phyloP scores from a whole-genome alignment of 2,113 vertebrate species.

The Toxostoma redivivum region DNA sequence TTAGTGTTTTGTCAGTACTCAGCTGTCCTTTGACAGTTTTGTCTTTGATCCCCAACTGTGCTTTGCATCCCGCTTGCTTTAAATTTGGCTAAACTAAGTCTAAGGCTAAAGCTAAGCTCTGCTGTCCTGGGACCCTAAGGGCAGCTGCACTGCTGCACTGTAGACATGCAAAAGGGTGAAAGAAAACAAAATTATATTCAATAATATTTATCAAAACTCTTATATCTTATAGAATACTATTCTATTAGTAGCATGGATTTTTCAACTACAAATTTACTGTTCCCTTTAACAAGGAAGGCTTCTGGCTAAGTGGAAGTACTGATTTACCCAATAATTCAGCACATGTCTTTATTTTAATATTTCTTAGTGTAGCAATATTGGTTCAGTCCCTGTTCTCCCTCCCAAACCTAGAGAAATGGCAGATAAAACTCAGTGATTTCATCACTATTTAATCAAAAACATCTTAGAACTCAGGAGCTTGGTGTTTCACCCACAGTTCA shows the following conservation, averaged over 20 bases:
- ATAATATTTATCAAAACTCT: not conserved
- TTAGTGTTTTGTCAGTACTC: not conserved
- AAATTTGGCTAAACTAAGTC: too few relatives aligned
- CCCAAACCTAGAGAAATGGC: not conserved
- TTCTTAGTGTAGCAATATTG: not conserved
- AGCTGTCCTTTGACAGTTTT: not conserved
- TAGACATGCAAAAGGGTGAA: not conserved
- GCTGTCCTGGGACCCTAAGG: not conserved
- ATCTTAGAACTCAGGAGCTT: not conserved
- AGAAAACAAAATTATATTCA: not conserved
- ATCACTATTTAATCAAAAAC: not conserved
- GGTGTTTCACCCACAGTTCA: not conserved
- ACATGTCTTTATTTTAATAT: not conserved
- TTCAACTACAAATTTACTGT: not conserved
- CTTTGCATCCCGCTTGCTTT: not conserved
- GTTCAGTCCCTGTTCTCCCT: not conserved
- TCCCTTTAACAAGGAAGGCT: not conserved
- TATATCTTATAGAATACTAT: not conserved
- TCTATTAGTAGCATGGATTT: not conserved
- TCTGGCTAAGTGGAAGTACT: not conserved
- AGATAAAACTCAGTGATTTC: not conserved
- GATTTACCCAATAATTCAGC: not conserved
- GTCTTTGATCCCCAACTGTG: not conserved
- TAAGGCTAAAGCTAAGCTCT: not conserved
- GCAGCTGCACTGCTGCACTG: accelerated